Evolutionary conservation across 2,113 vertebrate species (phyloP), one percentile per base, ranked within the genome.

Genomic region (Saccopteryx leptura): DNA sequence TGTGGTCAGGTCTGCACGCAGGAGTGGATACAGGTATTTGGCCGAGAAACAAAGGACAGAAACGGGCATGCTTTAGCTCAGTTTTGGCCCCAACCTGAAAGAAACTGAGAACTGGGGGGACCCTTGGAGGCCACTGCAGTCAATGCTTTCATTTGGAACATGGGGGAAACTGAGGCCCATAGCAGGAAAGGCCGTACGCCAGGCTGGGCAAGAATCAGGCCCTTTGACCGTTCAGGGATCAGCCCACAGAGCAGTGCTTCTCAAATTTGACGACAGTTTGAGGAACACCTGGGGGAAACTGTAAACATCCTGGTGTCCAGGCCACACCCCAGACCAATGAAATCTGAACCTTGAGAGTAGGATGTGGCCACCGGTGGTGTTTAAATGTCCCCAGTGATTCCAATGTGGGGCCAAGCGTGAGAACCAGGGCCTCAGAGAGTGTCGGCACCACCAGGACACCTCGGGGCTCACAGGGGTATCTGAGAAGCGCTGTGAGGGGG

Each of bases 31-130:
- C 13, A 52, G 39, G 17, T 23, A 26, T 8, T 76, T 2, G 54
- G n/a, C 50, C 46, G 82, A 21, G 46, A 18, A 54, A 68, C 63
- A 28, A 31, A 0, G 39, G 50, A 33, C 63, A 15, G 8, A 33
- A 9, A 8, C 0, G 1, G 2, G 9, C 14, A 12, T 2, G 4
- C 7, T 24, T 81, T 54, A 2, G 8, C 61, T 88, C 17, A 24
- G 63, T 15, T 39, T 39, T 39, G 46, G 60, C 4, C 46, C 52
- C 58, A 23, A 12, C 2, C 12, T 33, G 50, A 88, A 33, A 60
- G 65, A 58, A 33, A 48, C 8, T 14, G 63, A 54, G 58, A 33
- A 12, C n/a, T 7, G 8, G 52, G 66, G 78, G 50, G 48, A 39
- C 17, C 13, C 7, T 19, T 4, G 2, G 93, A 18, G 39, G 65